These are phyloP conservation scores for Tanypteryx hageni DNA, from an alignment of 2,888 invertebrate species.

Conservation along the genomic window DNA sequence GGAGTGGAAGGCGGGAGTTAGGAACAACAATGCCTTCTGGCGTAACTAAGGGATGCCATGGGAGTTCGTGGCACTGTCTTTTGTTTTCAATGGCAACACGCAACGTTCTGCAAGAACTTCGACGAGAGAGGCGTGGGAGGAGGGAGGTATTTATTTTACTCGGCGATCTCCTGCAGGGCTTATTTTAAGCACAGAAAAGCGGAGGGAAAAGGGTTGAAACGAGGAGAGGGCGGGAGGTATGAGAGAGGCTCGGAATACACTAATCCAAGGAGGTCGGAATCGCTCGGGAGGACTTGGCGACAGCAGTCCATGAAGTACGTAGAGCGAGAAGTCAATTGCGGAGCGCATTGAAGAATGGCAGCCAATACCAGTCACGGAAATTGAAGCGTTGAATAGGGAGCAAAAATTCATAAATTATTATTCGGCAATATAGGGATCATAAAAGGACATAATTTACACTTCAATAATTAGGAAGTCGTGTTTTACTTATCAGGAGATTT, in stretches of 20 bases:
- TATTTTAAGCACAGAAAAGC: not conserved
- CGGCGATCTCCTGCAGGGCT: conserved; percentile 30
- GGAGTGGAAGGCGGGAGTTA: no score
- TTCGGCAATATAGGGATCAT: no score
- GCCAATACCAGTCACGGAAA: no score
- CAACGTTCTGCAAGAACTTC: not conserved
- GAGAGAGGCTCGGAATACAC: not conserved
- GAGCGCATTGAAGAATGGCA: not conserved
- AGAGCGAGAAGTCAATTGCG: not conserved
- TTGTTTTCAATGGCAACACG: conserved; percentile 46
- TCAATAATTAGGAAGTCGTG: no score
- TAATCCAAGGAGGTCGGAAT: not conserved
- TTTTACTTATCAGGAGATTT: no score
- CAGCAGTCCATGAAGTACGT: not conserved
- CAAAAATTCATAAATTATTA: no score
- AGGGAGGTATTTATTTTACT: conserved; percentile 29
- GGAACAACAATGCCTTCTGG: not conserved
- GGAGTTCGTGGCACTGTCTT: not conserved
- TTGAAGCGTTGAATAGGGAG: no score
- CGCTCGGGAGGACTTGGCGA: not conserved
- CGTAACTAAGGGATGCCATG: not conserved
- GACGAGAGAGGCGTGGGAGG: not conserved
- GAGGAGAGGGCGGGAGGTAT: not conserved
- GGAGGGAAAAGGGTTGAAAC: not conserved
- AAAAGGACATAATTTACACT: no score